Evolutionary conservation across 2,888 invertebrate species (phyloP).

Genomic region (Furcula furcula): DNA sequence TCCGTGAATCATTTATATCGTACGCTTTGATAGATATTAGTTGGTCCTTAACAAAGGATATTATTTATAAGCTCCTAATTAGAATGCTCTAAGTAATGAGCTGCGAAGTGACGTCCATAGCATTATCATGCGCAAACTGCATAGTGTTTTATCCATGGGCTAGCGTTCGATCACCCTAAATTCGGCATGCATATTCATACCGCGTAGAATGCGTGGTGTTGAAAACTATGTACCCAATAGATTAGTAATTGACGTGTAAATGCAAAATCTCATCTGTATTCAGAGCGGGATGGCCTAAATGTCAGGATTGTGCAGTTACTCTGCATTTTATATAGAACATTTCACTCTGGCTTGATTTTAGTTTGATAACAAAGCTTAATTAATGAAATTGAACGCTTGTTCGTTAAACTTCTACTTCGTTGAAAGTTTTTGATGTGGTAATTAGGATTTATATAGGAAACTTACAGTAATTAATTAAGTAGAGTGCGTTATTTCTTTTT

Average conservation of each 20-base stretch:
- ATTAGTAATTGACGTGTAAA: constrained; percentile 53
- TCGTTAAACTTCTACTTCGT: neutral
- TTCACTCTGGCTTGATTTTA: constrained; percentile 16
- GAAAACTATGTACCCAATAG: constrained; percentile 48
- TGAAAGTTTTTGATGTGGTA: neutral
- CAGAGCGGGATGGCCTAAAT: constrained; percentile 31
- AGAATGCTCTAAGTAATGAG: no score
- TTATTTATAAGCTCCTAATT: no score
- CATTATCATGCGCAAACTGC: constrained; percentile 22
- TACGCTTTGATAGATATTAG: no score
- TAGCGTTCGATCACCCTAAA: constrained; percentile 1
- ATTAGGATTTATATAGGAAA: constrained; percentile 2
- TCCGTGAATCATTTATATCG: no score
- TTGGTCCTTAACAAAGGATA: no score
- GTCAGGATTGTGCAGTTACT: constrained; percentile 17
- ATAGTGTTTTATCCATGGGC: constrained; percentile 30
- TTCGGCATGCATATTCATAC: constrained; percentile 18
- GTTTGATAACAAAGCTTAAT: constrained; percentile 19
- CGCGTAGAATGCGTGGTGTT: constrained; percentile 24
- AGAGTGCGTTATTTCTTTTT: no score
- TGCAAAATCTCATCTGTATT: constrained; percentile 50
- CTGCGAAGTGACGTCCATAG: constrained; percentile 1
- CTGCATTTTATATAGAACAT: constrained; percentile 24
- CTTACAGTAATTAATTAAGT: no score
- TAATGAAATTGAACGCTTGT: constrained; percentile 6